Base-by-base conservation (phyloP, 2,113 vertebrate genomes). In the Neolamprologus tretocephalus region DNA sequence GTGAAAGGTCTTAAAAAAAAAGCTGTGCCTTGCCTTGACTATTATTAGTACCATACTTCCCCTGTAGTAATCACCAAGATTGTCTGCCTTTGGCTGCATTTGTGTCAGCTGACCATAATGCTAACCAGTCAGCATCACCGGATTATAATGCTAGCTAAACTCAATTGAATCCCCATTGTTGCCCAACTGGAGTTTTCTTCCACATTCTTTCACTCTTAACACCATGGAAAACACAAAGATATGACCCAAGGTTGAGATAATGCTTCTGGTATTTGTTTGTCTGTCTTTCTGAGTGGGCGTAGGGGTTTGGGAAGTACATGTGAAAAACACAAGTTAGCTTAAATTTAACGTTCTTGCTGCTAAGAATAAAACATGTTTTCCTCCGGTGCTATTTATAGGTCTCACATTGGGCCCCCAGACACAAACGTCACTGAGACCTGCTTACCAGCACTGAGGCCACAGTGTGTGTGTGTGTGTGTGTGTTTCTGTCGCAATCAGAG, bases 321-420 rank as follows among this genome's bases (percentile, higher is more conserved):
- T 80, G 66, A 91, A 88, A 89, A 86, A 82, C 68, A 87, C 66
- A 47, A 91, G 75, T 16, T 84, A 87, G 83, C 83, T 85, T 82
- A 87, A 87, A 93, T 90, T 93, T 88, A 92, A 89, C 55, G 73
- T 94, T 86, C 86, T 85, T 83, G 89, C 81, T 87, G 83, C 92
- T 91, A 91, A 91, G 86, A 92, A 95, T 93, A 92, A 84, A 86
- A 31, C 80, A 73, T 91, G 87, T 95, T 94, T 94, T 88, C 87
- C 85, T 91, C 37, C 23, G 7, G 28, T 33, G 55, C 90, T 95
- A 95, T 94, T 92, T 90, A 88, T 95, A 94, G 92, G 82, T 12
- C 86, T 84, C 81, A 86, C 88, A 9, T 93, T 92, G 92, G 90
- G 88, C 87, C 92, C 89, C 83, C 21, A 94, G 90, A 92, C 89